phyloP scores from a whole-genome alignment of 2,797 vertebrate species.

The Mus spretus region DNA sequence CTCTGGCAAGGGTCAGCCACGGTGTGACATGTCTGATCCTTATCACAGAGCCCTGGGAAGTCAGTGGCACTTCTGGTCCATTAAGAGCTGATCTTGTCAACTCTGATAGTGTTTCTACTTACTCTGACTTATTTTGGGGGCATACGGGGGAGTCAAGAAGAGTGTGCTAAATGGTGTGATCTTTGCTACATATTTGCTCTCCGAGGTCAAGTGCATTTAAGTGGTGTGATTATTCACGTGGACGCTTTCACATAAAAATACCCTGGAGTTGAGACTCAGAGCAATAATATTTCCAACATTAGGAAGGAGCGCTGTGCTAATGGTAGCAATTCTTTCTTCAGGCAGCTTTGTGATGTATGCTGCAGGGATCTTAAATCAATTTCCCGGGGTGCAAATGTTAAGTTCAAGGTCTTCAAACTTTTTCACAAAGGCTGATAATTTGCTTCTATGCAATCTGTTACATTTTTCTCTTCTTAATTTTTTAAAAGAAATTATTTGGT shows the following conservation, averaged over 20 bases:
- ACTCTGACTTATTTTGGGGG: background rate
- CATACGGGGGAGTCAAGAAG: background rate
- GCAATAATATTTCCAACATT: background rate
- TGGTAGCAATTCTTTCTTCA: background rate
- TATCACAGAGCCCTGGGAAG: conserved; percentile 55
- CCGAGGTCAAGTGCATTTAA: background rate
- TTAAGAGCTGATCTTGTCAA: background rate
- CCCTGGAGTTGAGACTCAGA: accelerated
- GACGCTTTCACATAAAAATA: background rate
- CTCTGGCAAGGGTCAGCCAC: conserved; percentile 71
- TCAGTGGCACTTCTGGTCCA: conserved; percentile 52
- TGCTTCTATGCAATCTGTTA: accelerated
- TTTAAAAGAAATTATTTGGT: background rate
- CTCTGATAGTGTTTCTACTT: background rate
- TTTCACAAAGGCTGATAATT: background rate
- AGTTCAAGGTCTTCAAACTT: background rate
- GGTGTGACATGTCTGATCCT: conserved; percentile 71
- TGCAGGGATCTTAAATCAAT: background rate
- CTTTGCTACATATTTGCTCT: background rate
- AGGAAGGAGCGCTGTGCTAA: accelerated
- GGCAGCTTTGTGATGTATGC: background rate
- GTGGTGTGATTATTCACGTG: background rate
- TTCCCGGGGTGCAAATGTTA: background rate
- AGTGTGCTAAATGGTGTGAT: background rate
- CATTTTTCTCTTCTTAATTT: background rate